Base-by-base conservation (phyloP, 2,797 vertebrate species). In the Nyctalus aviator region DNA sequence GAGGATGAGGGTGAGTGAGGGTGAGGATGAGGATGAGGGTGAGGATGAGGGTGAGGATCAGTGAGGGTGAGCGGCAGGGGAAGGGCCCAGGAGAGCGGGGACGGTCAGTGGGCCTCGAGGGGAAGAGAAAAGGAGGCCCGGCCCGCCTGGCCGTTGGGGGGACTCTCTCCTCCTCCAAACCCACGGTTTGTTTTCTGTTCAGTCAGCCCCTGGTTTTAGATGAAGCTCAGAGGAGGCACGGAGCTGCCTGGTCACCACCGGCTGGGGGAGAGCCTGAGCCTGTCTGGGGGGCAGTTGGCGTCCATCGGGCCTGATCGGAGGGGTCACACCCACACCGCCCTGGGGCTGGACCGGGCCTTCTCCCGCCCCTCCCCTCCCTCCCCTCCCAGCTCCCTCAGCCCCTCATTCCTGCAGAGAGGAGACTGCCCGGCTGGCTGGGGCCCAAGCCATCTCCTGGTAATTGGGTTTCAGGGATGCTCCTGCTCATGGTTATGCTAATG, bases 361-460 rank as follows among this genome's bases (percentile, higher is more conserved):
- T 37, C 53, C 13, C 1, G 14, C 5, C 41, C 66, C 71, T 25
- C 37, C 35, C 13, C 44, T 6, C 3, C 44, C 44, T 44, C 44
- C 44, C 44, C 44, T 44, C 44, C 4, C 37, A 37, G 6, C 3
- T 2, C 69, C 20, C 64, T 1, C 13, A 4, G 87, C 87, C 95
- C 86, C 84, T 87, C 64, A 0, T 46, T 78, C 72, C 76, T 82
- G 78, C 27, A 0, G 2, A n/a, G 48, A 79, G 17, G 88, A 96
- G 92, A 14, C 48, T 37, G 72, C 44, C 44, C 44, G 53, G 87
- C 96, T 97, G 96, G 96, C 97, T 90, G 95, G 96, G 95, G 94
- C 96, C 94, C 97, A 96, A 93, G 96, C 87, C 86, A 78, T 96
- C 91, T 90, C 88, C 64, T 59, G 76, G 88, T 97, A 97, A 97